phyloP scores from a whole-genome alignment of 2,113 vertebrate species.

The Microcebus griseorufus region DNA sequence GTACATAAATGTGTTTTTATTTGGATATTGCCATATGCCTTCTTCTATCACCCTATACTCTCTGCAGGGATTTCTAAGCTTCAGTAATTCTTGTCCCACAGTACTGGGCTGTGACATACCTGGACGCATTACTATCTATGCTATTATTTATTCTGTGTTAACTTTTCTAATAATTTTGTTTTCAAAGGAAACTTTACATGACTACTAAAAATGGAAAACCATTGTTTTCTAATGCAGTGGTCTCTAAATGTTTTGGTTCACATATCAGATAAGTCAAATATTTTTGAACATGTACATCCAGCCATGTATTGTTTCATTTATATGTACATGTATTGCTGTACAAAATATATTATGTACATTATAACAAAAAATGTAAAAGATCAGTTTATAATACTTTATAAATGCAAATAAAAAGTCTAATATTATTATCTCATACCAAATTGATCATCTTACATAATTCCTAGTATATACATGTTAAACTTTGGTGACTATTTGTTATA shows the following conservation, averaged over 20 bases:
- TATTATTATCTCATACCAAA: not conserved
- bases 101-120: not conserved
- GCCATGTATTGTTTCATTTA: not conserved
- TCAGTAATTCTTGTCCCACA: not conserved
- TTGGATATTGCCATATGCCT: not conserved
- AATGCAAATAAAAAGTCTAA: not conserved
- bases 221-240: not conserved
- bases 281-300: not conserved
- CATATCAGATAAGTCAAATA: not conserved
- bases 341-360: not conserved
- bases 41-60: not conserved
- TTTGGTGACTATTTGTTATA: not conserved
- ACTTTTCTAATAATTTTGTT: not conserved
- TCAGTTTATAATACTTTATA: not conserved
- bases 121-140: not conserved
- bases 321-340: not conserved
- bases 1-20: not conserved
- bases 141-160: not conserved
- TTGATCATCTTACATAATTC: not conserved
- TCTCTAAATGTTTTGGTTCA: not conserved
- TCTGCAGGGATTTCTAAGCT: not conserved
- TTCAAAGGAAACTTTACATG: conserved; percentile 17
- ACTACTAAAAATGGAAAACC: not conserved
- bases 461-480: not conserved
- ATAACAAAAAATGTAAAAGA: not conserved